These are phyloP conservation scores for Adrianichthys oophorus DNA, from an alignment of 2,797 vertebrate genomes.

Conservation along the genomic window DNA sequence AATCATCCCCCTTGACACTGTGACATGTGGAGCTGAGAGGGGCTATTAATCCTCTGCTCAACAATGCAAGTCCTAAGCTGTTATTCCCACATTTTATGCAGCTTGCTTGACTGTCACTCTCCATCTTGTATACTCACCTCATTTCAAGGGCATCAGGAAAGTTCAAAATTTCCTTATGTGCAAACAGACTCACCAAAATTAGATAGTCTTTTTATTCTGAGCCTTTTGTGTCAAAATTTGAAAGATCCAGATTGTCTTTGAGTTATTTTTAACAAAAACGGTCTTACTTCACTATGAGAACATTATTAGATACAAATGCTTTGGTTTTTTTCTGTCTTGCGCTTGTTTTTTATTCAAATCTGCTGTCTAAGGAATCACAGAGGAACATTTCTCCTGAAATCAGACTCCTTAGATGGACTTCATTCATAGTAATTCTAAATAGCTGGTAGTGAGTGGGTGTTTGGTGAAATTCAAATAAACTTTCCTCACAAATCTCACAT, in stretches of 20 bases:
- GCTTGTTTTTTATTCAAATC: conserved; percentile 7
- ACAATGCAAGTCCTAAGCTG: conserved; percentile 46
- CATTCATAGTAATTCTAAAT: too few species aligned
- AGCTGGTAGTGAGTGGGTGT: too few species aligned
- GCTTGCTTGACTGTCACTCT: conserved; percentile 36
- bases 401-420: background rate
- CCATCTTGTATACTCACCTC: conserved; percentile 33
- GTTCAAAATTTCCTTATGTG: conserved; percentile 36
- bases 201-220: conserved; percentile 49
- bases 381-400: background rate
- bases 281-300: conserved; percentile 18
- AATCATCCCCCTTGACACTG: conserved; percentile 46
- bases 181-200: conserved; percentile 55
- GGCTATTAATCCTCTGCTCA: conserved; percentile 56
- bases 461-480: too few species aligned
- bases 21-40: conserved; percentile 52
- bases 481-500: too few species aligned
- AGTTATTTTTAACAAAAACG: conserved; percentile 61
- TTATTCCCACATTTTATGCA: conserved; percentile 46
- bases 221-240: conserved; percentile 38
- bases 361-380: background rate
- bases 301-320: conserved; percentile 49
- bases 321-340: conserved; percentile 22
- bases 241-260: conserved; percentile 50
- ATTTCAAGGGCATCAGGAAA: conserved; percentile 46